phyloP scores from a whole-genome alignment of 2,888 invertebrate genomes.

The Helleia helle region DNA sequence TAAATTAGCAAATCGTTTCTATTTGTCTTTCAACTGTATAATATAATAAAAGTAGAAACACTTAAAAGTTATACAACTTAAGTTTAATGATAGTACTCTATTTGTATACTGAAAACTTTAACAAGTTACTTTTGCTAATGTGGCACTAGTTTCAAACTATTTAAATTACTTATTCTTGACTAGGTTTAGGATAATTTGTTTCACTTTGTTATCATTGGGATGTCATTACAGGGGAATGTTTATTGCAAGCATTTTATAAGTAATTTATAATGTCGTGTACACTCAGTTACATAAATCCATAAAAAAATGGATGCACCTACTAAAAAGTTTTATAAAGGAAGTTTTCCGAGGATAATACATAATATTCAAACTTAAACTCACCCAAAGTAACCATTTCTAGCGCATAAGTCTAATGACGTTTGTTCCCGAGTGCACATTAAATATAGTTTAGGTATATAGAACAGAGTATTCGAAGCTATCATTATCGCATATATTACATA shows the following conservation, averaged over 20 bases:
- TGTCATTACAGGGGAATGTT: constrained; percentile 1
- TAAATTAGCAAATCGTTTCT: too few species aligned
- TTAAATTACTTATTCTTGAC: constrained; percentile 6
- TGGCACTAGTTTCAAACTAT: constrained; percentile 7
- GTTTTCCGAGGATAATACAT: too few species aligned
- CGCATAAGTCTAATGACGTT: constrained; percentile 2
- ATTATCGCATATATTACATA: background rate
- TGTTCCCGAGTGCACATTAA: constrained; percentile 5
- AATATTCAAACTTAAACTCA: constrained; percentile 8
- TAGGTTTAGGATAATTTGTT: constrained; percentile 2
- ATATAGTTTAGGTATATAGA: constrained; percentile 1
- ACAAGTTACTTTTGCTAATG: constrained; percentile 1
- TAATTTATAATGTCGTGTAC: background rate
- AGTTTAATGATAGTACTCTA: background rate
- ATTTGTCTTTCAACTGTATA: too few species aligned
- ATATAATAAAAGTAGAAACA: background rate
- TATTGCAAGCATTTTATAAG: background rate
- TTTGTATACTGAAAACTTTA: constrained; percentile 4
- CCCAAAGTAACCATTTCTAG: background rate
- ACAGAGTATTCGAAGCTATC: background rate
- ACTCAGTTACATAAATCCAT: too few species aligned
- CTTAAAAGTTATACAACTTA: constrained; percentile 5
- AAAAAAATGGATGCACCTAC: too few species aligned
- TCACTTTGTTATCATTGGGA: background rate
- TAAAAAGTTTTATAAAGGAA: too few species aligned